A percentile compares a stretch with the other conserved stretches of the same genome.
phyloP scores from a whole-genome alignment of 2,113 vertebrate species.

The Alouatta palliata region DNA sequence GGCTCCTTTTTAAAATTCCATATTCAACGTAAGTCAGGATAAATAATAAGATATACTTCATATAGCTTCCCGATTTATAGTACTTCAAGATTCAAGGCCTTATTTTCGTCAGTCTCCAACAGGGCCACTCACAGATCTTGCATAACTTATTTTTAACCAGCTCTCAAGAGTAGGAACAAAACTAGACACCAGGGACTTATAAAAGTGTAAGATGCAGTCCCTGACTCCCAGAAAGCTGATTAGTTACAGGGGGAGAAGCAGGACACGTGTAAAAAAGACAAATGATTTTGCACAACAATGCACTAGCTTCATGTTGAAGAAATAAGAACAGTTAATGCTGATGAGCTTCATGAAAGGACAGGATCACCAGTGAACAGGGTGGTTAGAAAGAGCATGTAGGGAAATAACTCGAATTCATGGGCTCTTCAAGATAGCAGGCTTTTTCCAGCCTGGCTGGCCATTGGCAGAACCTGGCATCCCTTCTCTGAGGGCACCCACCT shows the following conservation, averaged over 20 bases:
- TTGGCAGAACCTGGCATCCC: background rate
- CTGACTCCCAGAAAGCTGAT: background rate
- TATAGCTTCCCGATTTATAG: background rate
- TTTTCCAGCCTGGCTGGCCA: background rate
- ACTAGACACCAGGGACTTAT: background rate
- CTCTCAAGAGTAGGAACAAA: background rate
- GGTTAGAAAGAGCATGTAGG: background rate
- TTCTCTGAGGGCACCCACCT: background rate
- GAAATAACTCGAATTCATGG: background rate
- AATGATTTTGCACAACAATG: background rate
- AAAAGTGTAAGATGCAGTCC: background rate
- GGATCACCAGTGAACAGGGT: background rate
- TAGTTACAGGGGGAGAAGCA: background rate
- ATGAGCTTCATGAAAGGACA: background rate
- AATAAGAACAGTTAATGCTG: background rate
- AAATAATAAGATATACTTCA: background rate
- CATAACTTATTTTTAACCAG: background rate
- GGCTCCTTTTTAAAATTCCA: background rate
- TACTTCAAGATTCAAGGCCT: background rate
- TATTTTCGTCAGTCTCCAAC: background rate
- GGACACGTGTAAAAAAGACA: background rate
- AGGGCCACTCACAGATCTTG: background rate
- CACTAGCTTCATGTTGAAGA: background rate
- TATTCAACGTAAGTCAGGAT: background rate
- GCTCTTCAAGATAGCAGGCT: background rate